Evolutionary conservation across 1,140 invertebrate genomes (phyloP).

Genomic region (Mylabris phalerata): DNA sequence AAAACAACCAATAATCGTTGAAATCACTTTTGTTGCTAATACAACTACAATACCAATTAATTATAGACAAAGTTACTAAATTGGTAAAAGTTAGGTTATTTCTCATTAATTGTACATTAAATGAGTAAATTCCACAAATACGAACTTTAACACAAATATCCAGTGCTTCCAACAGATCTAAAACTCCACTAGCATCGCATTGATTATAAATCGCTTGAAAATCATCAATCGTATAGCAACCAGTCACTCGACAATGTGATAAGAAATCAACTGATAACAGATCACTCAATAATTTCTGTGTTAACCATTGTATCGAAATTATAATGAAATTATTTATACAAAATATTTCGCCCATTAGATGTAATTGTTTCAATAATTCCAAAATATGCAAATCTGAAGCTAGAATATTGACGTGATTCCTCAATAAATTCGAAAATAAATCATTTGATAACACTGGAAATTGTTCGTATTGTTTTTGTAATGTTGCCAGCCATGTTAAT

Average conservation of each 20-base stretch:
- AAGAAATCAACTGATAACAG: constrained; percentile 55
- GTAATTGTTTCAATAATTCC: constrained; percentile 61
- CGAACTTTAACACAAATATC: constrained; percentile 62
- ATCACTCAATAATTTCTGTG: constrained; percentile 62
- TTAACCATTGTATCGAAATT: constrained; percentile 68
- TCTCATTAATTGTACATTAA: too few species aligned
- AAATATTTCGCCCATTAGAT: constrained; percentile 58
- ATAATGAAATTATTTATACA: constrained; percentile 62
- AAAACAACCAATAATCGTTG: too few species aligned
- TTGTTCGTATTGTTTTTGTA: constrained; percentile 47
- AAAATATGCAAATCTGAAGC: constrained; percentile 61
- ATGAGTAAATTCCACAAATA: neutral
- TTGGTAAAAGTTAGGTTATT: too few species aligned
- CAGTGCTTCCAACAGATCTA: constrained; percentile 62
- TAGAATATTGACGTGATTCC: constrained; percentile 61
- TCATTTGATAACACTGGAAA: constrained; percentile 64
- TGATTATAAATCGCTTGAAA: constrained; percentile 70
- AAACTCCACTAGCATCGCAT: constrained; percentile 63
- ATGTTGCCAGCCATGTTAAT: constrained; percentile 48
- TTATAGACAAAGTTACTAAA: too few species aligned
- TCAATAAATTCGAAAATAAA: constrained; percentile 56
- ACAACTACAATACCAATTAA: too few species aligned
- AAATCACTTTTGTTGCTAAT: too few species aligned
- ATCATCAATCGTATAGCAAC: constrained; percentile 71
- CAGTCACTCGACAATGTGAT: constrained; percentile 58